Percentiles rank a stretch among this genome's conserved stretches.
These are phyloP conservation scores for Mus spretus DNA, from an alignment of 2,797 vertebrate genomes.

Conservation along the genomic window DNA sequence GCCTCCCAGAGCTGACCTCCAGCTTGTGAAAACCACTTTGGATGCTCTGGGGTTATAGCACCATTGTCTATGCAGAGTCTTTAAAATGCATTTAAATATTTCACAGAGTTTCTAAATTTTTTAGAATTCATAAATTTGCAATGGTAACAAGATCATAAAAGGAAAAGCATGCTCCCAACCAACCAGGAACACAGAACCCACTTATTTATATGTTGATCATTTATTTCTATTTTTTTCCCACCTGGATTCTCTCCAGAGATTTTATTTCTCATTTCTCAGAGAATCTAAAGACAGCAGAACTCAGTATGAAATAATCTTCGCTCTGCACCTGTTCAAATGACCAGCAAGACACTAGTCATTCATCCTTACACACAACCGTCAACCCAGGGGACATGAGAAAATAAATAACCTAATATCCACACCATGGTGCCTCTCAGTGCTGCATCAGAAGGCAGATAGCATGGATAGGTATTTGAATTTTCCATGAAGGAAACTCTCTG, in stretches of 20 bases:
- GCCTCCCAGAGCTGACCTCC: background rate
- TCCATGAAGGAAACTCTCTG: slow-evolving; percentile 69
- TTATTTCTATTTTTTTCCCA: slow-evolving; percentile 79
- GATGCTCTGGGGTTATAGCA: slow-evolving; percentile 14
- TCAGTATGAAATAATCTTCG: slow-evolving; percentile 76
- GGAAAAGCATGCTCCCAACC: slow-evolving; percentile 70
- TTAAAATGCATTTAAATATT: slow-evolving; percentile 85
- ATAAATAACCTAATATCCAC: slow-evolving; percentile 79
- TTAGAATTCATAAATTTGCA: slow-evolving; percentile 88
- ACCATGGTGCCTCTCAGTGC: slow-evolving; percentile 75
- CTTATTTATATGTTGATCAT: slow-evolving; percentile 82
- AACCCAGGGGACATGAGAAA: slow-evolving; percentile 71
- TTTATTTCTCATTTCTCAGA: slow-evolving; percentile 71
- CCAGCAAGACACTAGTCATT: slow-evolving; percentile 56
- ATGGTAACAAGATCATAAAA: slow-evolving; percentile 85
- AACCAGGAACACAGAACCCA: slow-evolving; percentile 51
- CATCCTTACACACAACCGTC: slow-evolving; percentile 76
- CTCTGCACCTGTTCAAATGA: slow-evolving; percentile 67
- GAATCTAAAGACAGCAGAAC: slow-evolving; percentile 75
- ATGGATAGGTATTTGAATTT: slow-evolving; percentile 47
- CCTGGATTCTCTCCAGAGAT: slow-evolving; percentile 79
- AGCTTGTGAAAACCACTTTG: background rate
- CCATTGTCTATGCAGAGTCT: slow-evolving; percentile 72
- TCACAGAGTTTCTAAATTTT: slow-evolving; percentile 85
- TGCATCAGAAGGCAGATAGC: slow-evolving; percentile 75